Percentiles rank a stretch among this genome's conserved stretches.
These are phyloP conservation scores for Apostichopus parvimensis DNA, from an alignment of 35 echinoderm and acorn worm genomes.

Conservation along the genomic window DNA sequence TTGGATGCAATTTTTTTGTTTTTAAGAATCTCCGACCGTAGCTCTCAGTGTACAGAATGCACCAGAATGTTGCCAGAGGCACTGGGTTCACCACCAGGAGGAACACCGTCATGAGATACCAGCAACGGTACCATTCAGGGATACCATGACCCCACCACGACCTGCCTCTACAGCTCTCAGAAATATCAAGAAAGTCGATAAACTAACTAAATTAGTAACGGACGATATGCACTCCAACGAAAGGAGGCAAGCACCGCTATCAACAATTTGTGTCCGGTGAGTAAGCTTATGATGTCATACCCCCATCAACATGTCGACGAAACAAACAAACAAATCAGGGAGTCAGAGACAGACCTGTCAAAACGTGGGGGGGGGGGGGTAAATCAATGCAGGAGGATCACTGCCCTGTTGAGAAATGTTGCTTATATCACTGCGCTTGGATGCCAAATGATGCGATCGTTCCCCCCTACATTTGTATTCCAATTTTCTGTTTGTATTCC, in stretches of 20 bases:
- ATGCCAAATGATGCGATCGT: no score
- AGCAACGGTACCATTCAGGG: constrained; percentile 28
- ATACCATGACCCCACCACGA: constrained; percentile 44
- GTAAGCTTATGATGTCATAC: neutral
- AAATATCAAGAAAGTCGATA: constrained; percentile 30
- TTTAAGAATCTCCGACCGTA: no score
- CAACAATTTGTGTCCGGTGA: constrained; percentile 45
- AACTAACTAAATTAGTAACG: constrained; percentile 34
- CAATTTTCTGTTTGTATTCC: no score
- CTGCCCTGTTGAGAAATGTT: no score
- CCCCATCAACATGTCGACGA: neutral
- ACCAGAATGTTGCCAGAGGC: constrained; percentile 16
- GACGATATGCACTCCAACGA: constrained; percentile 43
- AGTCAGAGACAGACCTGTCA: no score
- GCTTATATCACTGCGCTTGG: no score
- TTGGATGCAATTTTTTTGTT: no score
- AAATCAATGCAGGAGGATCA: no score
- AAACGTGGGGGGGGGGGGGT: no score
- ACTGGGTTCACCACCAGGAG: constrained; percentile 35
- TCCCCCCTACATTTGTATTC: no score
- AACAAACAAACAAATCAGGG: neutral
- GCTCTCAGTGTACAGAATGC: neutral
- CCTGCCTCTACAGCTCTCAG: constrained; percentile 26
- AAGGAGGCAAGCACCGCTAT: constrained; percentile 44
- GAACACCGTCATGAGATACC: constrained; percentile 30